Conservation (phyloP, 2,888 invertebrate genomes). For the Yponomeuta cagnagella region DNA sequence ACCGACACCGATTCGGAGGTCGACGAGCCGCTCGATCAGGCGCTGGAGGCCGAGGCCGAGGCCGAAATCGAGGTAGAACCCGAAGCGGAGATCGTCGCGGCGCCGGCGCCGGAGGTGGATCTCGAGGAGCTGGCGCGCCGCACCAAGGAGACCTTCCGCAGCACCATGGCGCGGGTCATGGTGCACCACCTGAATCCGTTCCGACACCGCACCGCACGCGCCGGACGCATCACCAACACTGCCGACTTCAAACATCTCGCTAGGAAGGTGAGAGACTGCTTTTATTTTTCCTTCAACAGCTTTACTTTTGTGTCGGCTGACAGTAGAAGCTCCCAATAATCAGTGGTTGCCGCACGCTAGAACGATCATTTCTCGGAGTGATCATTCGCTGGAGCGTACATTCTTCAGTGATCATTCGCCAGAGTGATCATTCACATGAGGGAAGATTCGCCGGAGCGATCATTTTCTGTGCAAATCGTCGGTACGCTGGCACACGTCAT, state of each 20-base stretch:
- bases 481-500: no score
- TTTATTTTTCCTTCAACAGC: no score
- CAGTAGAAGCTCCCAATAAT: no score
- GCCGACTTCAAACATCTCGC: constrained; percentile 97
- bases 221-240: constrained; percentile 89
- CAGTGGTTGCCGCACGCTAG: no score
- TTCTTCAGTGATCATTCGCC: no score
- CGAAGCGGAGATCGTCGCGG: constrained; percentile 17
- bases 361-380: no score
- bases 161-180: constrained; percentile 86
- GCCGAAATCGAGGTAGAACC: background rate
- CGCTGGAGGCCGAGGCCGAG: background rate
- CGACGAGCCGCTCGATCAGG: constrained; percentile 17
- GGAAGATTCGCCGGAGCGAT: no score
- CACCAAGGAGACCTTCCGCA: constrained; percentile 90
- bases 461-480: no score
- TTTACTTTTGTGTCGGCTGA: no score
- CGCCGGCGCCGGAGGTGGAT: constrained; percentile 30
- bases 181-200: constrained; percentile 92
- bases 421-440: no score
- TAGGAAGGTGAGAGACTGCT: constrained; percentile 81
- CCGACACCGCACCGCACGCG: constrained; percentile 87
- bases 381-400: no score
- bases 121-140: constrained; percentile 76
- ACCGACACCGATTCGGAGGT: constrained; percentile 38